Conservation (phyloP, 1,140 invertebrate genomes). For the Leguminivora glycinivorella region DNA sequence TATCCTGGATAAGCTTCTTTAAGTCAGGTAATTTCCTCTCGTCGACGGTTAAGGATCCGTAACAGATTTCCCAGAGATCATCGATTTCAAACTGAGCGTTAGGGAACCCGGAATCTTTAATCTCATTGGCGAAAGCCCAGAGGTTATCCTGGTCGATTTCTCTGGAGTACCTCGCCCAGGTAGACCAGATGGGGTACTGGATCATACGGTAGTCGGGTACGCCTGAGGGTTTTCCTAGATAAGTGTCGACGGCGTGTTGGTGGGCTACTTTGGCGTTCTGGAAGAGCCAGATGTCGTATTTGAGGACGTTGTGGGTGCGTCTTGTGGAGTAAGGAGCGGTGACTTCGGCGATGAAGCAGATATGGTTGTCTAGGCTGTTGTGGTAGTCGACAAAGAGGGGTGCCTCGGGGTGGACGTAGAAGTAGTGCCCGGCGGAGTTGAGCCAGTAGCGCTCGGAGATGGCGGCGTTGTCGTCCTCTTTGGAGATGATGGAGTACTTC, state of each 20-base stretch:
- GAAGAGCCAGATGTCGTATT: constrained; percentile 80
- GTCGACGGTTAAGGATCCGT: constrained; percentile 87
- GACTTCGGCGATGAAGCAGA: constrained; percentile 80
- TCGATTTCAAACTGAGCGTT: constrained; percentile 92
- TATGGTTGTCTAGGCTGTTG: constrained; percentile 61
- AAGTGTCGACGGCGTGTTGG: constrained; percentile 77
- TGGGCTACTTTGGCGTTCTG: constrained; percentile 81
- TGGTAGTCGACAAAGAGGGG: constrained; percentile 86
- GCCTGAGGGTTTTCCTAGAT: constrained; percentile 80
- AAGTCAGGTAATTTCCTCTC: constrained; percentile 84
- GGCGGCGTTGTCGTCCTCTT: constrained; percentile 80
- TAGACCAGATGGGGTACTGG: constrained; percentile 91
- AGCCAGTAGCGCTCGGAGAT: constrained; percentile 87
- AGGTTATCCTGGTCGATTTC: constrained; percentile 83
- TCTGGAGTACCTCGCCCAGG: constrained; percentile 87
- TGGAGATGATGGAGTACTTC: constrained; percentile 82
- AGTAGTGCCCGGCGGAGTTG: constrained; percentile 81
- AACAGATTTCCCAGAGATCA: constrained; percentile 91
- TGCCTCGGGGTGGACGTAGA: constrained; percentile 79
- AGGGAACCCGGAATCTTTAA: constrained; percentile 82
- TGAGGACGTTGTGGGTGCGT: constrained; percentile 55
- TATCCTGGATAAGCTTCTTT: constrained; percentile 68
- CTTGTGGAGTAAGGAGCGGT: constrained; percentile 70
- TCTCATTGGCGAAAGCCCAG: constrained; percentile 83
- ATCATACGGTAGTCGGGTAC: constrained; percentile 85